phyloP scores from a whole-genome alignment of 2,888 invertebrate genomes.

The Deilephila porcellus region DNA sequence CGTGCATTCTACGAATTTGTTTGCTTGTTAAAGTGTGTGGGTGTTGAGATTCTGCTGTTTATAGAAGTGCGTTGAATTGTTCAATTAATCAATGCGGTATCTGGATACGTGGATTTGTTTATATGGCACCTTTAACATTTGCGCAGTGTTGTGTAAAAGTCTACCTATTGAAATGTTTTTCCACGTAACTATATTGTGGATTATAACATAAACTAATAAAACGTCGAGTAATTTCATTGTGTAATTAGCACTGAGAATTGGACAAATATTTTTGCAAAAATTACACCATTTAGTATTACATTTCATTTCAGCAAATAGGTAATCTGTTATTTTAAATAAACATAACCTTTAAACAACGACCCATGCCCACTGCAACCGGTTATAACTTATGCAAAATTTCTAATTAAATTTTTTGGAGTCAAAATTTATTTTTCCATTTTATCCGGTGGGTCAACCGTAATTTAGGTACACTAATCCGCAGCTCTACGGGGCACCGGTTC shows the following conservation, averaged over 20 bases:
- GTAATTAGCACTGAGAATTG: too few relatives aligned
- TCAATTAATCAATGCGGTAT: conserved; percentile 1
- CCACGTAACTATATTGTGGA: neutral
- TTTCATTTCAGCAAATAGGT: neutral
- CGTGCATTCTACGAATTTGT: conserved; percentile 43
- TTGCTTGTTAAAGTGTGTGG: conserved; percentile 36
- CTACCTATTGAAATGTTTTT: neutral
- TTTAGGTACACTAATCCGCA: conserved; percentile 74
- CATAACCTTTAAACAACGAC: conserved; percentile 14
- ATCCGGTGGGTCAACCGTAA: conserved; percentile 57
- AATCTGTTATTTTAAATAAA: conserved; percentile 9
- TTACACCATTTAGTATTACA: too few relatives aligned
- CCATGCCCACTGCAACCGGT: conserved; percentile 22
- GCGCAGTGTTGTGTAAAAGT: too few relatives aligned
- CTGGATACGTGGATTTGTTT: neutral
- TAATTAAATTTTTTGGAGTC: conserved; percentile 50
- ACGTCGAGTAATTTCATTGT: too few relatives aligned
- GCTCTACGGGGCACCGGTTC: conserved; percentile 54
- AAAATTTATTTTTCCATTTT: conserved; percentile 48
- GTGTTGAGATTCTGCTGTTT: conserved; percentile 24
- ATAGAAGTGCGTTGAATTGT: conserved; percentile 11
- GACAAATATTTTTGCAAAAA: too few relatives aligned
- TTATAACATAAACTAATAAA: too few relatives aligned
- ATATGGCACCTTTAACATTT: too few relatives aligned
- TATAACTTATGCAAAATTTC: conserved; percentile 35